Evolutionary conservation across 2,888 invertebrate species (phyloP).

Genomic region (Coelopa pilipes): DNA sequence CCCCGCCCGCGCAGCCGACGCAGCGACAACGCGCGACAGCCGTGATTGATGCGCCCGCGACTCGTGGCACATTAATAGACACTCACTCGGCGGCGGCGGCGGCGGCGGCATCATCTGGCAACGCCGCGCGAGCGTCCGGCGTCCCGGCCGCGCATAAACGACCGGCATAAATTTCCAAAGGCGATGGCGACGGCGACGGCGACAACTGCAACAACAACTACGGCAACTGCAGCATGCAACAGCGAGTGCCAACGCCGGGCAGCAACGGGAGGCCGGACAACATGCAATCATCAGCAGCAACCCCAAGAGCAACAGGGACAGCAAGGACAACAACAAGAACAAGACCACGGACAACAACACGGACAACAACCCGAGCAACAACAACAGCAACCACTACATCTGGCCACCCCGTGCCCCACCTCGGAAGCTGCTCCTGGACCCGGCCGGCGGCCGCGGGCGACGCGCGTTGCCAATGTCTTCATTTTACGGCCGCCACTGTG

Average conservation of each 20-base stretch:
- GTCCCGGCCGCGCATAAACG: constrained; percentile 19
- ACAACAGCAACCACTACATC: too few relatives aligned
- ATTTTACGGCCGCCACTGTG: constrained; percentile 41
- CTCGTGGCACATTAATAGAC: constrained; percentile 26
- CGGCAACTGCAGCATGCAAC: not conserved
- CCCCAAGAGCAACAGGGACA: not conserved
- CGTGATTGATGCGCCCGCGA: constrained; percentile 25
- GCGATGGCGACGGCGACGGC: not conserved
- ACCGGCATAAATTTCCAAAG: constrained; percentile 9
- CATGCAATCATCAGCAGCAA: not conserved
- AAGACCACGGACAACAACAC: too few relatives aligned
- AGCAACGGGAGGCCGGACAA: not conserved
- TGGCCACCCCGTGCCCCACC: too few relatives aligned
- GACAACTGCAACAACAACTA: not conserved
- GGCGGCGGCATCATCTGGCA: not conserved
- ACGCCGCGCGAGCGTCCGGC: constrained; percentile 4
- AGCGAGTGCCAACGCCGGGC: not conserved
- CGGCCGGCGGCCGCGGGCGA: constrained; percentile 4
- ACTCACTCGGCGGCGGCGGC: not conserved
- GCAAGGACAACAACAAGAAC: too few relatives aligned
- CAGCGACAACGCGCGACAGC: constrained; percentile 15
- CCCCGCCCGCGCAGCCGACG: not conserved
- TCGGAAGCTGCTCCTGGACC: not conserved
- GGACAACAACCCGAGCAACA: too few relatives aligned
- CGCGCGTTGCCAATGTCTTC: constrained; percentile 46